Evolutionary conservation across 2,113 vertebrate genomes (phyloP).

Genomic region (Cyanoderma ruficeps): DNA sequence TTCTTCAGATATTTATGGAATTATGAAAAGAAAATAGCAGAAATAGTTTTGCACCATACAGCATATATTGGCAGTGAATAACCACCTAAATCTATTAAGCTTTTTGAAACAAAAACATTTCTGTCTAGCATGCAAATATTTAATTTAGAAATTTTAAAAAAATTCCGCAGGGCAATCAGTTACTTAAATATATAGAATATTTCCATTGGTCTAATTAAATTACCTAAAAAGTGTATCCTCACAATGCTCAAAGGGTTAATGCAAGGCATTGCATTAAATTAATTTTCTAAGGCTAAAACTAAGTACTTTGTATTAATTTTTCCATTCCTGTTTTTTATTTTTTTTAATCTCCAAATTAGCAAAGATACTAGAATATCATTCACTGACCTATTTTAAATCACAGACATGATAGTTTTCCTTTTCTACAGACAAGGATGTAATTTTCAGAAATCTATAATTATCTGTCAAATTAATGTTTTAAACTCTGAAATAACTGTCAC

Average conservation of each 20-base stretch:
- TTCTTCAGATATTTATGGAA: neutral
- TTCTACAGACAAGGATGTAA: conserved; percentile 57
- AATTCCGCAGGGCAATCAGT: conserved; percentile 31
- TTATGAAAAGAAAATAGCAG: conserved; percentile 57
- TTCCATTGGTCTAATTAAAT: conserved; percentile 60
- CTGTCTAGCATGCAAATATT: conserved; percentile 62
- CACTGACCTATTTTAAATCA: conserved; percentile 55
- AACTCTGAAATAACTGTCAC: neutral
- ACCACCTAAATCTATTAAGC: conserved; percentile 67
- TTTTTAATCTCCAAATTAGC: conserved; percentile 60
- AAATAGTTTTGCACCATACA: conserved; percentile 62
- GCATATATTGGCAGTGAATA: conserved; percentile 70
- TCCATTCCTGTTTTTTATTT: conserved; percentile 55
- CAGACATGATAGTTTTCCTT: conserved; percentile 61
- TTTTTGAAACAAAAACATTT: conserved; percentile 67
- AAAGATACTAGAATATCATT: conserved; percentile 68
- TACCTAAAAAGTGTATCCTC: conserved; percentile 70
- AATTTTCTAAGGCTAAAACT: conserved; percentile 71
- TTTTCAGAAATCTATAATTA: conserved; percentile 60
- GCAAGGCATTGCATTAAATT: conserved; percentile 73
- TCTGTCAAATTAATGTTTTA: conserved; percentile 31
- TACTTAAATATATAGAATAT: conserved; percentile 62
- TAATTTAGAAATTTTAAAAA: neutral
- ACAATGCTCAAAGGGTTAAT: conserved; percentile 80
- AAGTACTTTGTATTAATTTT: conserved; percentile 71